Evolutionary conservation across 2,113 vertebrate species (phyloP).

Genomic region (Spheniscus mendiculus): DNA sequence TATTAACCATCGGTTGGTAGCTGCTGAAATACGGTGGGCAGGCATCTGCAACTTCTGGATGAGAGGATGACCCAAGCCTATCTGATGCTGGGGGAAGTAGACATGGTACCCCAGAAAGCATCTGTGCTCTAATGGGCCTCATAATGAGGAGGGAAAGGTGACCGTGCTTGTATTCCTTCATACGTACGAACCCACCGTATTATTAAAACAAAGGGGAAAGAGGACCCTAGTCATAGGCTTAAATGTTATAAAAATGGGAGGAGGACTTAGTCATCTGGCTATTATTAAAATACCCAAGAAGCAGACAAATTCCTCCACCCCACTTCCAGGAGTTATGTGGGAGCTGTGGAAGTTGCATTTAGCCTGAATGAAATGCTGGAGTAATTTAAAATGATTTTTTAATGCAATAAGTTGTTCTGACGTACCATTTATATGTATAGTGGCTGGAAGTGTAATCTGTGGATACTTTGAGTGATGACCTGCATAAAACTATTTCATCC

Average conservation of each 20-base stretch:
- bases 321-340: not conserved
- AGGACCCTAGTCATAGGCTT: not conserved
- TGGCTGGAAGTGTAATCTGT: not conserved
- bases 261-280: not conserved
- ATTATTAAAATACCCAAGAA: not conserved
- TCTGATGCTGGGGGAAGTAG: not conserved
- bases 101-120: not conserved
- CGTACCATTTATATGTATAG: not conserved
- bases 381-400: not conserved
- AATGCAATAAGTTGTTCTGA: not conserved
- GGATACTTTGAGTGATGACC: not conserved
- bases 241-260: not conserved
- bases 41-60: not conserved
- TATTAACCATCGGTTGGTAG: not conserved
- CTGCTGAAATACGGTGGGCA: not conserved
- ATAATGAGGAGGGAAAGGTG: not conserved
- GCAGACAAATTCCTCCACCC: not conserved
- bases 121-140: not conserved
- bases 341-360: not conserved
- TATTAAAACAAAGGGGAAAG: not conserved
- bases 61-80: not conserved
- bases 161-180: not conserved
- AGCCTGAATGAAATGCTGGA: not conserved
- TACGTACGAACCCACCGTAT: not conserved
- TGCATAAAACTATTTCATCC: not conserved